Evolutionary conservation across 2,797 vertebrate genomes (phyloP), one percentile per base, ranked within the genome.

Genomic region (Pseudomugil gertrudae): DNA sequence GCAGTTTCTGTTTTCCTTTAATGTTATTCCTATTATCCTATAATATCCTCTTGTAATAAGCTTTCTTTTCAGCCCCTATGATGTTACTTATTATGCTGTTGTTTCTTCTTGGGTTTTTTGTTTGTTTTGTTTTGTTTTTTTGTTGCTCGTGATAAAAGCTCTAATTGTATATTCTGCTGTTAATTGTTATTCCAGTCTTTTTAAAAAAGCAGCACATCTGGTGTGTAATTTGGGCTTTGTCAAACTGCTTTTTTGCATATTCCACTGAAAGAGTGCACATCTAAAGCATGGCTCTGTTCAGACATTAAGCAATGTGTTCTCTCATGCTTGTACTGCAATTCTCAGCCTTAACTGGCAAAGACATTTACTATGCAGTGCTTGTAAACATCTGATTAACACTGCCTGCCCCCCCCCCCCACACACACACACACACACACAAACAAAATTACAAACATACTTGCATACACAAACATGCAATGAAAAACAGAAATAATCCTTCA

Each of bases 371-470:
- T 74, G 73, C 73, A 67, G 62, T 33, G 45, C 79, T 73, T 80
- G 73, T 79, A 78, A 86, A 87, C 66, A 87, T 78, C 69, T 83
- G 71, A 88, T 87, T 87, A 86, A 80, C 76, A 87, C 69, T 76
- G 69, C 63, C 59, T 74, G 69, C 23, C 63, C 70, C 64, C 45
- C 27, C 38, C n/a, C n/a, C n/a, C n/a, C n/a, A n/a, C n/a, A n/a
- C n/a, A n/a, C n/a, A n/a, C n/a, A n/a, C n/a, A n/a, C n/a, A n/a
- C n/a, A n/a, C n/a, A 66, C 65, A 75, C 60, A 73, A 74, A 79
- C 73, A 63, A 65, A 55, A 72, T 69, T 66, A 66, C 56, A 68
- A 55, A 69, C 66, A 73, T 48, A 76, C 79, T 72, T 17, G 45
- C 72, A 73, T 64, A 59, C 65, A 67, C 63, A 79, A 78, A 78